Evolutionary conservation across 1,140 invertebrate genomes (phyloP), one percentile per base, ranked within the genome.

Genomic region (Rhyacophila brunnea): DNA sequence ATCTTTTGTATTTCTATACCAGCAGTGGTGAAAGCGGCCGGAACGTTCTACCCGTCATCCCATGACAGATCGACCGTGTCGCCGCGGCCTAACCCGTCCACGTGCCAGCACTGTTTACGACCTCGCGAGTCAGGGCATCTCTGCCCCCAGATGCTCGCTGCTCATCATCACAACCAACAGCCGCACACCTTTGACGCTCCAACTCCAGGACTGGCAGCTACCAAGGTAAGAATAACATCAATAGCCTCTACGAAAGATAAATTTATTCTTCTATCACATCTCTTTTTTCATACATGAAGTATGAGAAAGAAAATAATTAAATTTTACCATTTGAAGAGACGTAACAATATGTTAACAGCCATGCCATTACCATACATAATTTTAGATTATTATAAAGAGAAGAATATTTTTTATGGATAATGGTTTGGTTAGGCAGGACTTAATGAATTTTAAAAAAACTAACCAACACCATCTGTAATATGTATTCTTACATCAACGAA

Each of bases 41-140:
- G 93, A 74, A 95, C 91, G 75, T 95, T 92, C 83, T 95, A 92
- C 80, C 93, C 93, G 68, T 84, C 93, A 66, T 91, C 91, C 70
- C 88, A 89, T 75, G 63, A 65, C 38, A 51, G 58, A 48, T 34
- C 53, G 13, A 40, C 49, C 13, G 38, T 32, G 83, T 88, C 73
- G 74, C 81, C 63, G 10, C 74, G 0, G 71, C 74, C 34, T 72
- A 71, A 36, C 71, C 74, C 2, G 62, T 73, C 34, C 6, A 11
- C 28, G 18, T 55, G 52, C 17, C 43, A 45, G 6, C 46, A 36
- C 19, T 50, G 55, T 17, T 23, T 38, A 1, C 14, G 43, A 6
- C 52, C 52, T 7, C 9, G 13, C 3, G 55, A 20, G 2, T 23
- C 3, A 44, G 49, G 72, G 73, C 55, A 75, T 74, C 49, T 75